A percentile compares a stretch with the other conserved stretches of the same genome.
These are phyloP conservation scores for Epsilonema sp. DNA, from an alignment of 2,888 invertebrate genomes.

Conservation along the genomic window DNA sequence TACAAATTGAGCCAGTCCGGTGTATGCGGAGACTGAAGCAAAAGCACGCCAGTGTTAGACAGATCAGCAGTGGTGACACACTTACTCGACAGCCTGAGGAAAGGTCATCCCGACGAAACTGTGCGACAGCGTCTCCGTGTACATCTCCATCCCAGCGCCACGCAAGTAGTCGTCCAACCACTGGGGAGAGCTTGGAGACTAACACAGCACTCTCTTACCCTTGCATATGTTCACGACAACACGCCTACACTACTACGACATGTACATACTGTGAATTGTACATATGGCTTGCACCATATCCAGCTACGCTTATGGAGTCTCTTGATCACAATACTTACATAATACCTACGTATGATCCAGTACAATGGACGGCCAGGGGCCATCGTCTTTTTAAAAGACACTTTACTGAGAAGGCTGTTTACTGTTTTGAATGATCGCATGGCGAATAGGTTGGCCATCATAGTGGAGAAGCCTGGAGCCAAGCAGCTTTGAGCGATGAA, in stretches of 20 bases:
- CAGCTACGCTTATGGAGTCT: too few relatives aligned
- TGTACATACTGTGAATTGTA: too few relatives aligned
- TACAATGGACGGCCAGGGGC: too few relatives aligned
- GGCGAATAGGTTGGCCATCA: conserved; percentile 99
- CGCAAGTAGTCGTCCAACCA: conserved; percentile 99
- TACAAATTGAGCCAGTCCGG: conserved; percentile 99
- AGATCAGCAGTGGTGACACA: too few relatives aligned
- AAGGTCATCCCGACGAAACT: conserved; percentile 99
- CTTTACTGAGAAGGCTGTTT: conserved; percentile 7
- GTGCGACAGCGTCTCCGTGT: conserved; percentile 97
- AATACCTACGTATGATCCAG: too few relatives aligned
- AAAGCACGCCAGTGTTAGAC: too few relatives aligned
- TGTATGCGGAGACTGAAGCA: conserved; percentile 93
- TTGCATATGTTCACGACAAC: too few relatives aligned
- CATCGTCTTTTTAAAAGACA: too few relatives aligned
- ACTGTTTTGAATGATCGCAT: conserved; percentile 53
- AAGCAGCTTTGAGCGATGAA: conserved; percentile 99
- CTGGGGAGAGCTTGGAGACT: conserved; percentile 96
- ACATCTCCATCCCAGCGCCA: conserved; percentile 94
- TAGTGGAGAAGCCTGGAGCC: conserved; percentile 97
- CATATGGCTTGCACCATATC: too few relatives aligned
- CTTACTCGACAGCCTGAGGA: conserved; percentile 99
- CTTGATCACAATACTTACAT: too few relatives aligned
- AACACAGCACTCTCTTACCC: too few relatives aligned
- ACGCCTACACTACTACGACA: too few relatives aligned